Base-by-base conservation (phyloP, 2,113 vertebrate genomes). In the Phaethon lepturus region DNA sequence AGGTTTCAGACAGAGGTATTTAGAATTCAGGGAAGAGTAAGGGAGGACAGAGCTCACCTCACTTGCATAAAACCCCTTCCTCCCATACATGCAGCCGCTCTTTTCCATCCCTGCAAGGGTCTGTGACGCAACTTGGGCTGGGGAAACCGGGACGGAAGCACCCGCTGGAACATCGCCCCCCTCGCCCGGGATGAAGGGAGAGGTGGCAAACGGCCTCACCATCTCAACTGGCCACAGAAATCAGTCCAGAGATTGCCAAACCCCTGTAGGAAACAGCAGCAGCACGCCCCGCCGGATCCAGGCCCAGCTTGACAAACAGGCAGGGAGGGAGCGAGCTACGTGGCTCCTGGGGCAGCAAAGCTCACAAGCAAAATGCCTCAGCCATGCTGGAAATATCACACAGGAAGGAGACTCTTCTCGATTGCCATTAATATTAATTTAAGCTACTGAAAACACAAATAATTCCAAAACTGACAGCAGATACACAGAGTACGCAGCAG, bases 221-320 rank as follows among this genome's bases (percentile, higher is more conserved):
- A 80, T 75, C 87, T 92, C 86, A 45, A 40, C 67, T 44, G 77
- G 83, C 83, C 91, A 82, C 94, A 91, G 83, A 86, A 96, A 76
- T 97, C 80, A 91, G 68, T 93, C 83, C 72, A 64, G 79, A 73
- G 72, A 93, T 96, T 97, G 88, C 91, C 79, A 97, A 97, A 97
- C 17, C 38, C 58, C 58, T 47, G 11, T n/a, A 89, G 79, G 79
- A 84, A 96, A 45, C 33, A 58, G 72, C 9, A 9, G 55, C 66
- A 85, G 73, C 3, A 9, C 84, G 64, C 59, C 31, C 35, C 19
- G 2, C 12, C 4, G 2, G 62, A 75, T 17, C 44, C n/a, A 74
- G 53, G 63, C 78, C 68, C 4, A 1, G 78, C 75, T 66, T 66
- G 50, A 68, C 25, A 71, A 84, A 52, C 15, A 18, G 17, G 9